Evolutionary conservation across 2,797 vertebrate genomes (phyloP).

Genomic region (Acanthurus tractus): DNA sequence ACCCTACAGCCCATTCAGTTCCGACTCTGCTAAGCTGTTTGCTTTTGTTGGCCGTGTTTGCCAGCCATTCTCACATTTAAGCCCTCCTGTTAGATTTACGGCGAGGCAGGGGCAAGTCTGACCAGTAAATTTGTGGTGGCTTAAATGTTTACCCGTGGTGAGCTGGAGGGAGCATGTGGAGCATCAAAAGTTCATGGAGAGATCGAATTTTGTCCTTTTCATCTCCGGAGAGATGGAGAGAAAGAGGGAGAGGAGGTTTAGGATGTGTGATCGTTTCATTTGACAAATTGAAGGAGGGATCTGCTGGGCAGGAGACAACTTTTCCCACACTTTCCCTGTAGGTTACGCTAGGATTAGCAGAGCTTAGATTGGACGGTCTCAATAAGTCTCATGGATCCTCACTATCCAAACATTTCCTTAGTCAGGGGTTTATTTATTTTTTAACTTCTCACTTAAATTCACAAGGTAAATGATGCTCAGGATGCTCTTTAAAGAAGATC

Average conservation of each 20-base stretch:
- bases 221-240: constrained; percentile 66
- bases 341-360: constrained; percentile 64
- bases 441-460: constrained; percentile 17
- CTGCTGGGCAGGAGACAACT: constrained; percentile 50
- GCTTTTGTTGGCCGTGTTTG: constrained; percentile 77
- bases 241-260: constrained; percentile 62
- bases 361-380: constrained; percentile 42
- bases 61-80: constrained; percentile 80
- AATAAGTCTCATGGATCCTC: constrained; percentile 28
- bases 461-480: constrained; percentile 11
- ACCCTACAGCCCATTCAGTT: constrained; percentile 74
- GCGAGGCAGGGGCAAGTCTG: constrained; percentile 73
- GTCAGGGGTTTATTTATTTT: constrained; percentile 27
- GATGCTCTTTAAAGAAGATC: constrained; percentile 16
- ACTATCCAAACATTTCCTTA: constrained; percentile 16
- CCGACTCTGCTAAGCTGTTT: constrained; percentile 77
- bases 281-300: constrained; percentile 77
- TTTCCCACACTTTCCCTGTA: constrained; percentile 68
- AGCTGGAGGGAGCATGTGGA: constrained; percentile 62
- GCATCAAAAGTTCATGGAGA: constrained; percentile 67
- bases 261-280: constrained; percentile 79
- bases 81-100: constrained; percentile 82
- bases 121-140: constrained; percentile 82
- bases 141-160: constrained; percentile 77
- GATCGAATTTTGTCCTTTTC: constrained; percentile 77